These are phyloP conservation scores for Microcebus murinus DNA, from an alignment of 2,113 vertebrate genomes.

Conservation along the genomic window DNA sequence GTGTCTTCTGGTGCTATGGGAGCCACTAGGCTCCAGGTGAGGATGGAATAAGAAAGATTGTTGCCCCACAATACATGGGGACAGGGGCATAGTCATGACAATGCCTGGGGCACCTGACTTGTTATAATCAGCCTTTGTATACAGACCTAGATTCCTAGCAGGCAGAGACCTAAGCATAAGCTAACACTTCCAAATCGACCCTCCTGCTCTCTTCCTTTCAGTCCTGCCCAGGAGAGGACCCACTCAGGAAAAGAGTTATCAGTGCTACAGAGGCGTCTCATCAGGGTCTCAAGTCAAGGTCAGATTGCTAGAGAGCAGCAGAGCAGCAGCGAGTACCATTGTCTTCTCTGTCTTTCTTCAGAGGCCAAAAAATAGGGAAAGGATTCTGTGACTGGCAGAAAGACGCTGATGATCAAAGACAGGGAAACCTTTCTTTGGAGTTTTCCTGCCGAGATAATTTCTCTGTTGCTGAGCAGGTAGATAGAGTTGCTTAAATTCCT, in stretches of 20 bases:
- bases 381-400: neutral
- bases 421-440: neutral
- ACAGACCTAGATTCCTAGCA: conserved; percentile 7
- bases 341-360: neutral
- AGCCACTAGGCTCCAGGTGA: neutral
- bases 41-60: conserved; percentile 7
- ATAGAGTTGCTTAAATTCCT: conserved; percentile 8
- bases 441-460: neutral
- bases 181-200: neutral
- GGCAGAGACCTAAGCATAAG: neutral
- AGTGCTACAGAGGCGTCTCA: neutral
- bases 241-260: neutral
- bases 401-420: neutral
- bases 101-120: neutral
- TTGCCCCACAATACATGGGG: neutral
- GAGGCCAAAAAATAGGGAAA: neutral
- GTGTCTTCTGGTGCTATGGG: neutral
- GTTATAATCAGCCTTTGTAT: neutral
- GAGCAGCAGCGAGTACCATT: neutral
- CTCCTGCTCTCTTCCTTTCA: neutral
- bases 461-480: neutral
- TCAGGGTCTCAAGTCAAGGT: conserved; percentile 63
- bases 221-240: neutral
- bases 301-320: conserved; percentile 33
- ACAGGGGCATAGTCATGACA: neutral